Evolutionary conservation across 2,113 vertebrate genomes (phyloP), one percentile per base, ranked within the genome.

Genomic region (Calonectris borealis): DNA sequence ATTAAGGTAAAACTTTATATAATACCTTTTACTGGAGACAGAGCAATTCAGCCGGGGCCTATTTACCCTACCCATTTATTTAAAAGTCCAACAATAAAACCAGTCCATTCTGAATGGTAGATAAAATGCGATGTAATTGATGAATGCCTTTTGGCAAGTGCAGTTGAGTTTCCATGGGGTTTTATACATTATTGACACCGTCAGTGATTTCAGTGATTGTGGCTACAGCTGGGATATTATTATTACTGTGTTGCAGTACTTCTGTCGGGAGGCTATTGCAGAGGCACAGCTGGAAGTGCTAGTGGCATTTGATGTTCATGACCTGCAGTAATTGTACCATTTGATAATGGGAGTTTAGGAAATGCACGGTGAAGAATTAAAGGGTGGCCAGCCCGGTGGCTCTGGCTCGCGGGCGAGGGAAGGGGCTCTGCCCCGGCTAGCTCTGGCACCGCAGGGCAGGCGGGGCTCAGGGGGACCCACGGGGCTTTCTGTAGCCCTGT

Each of bases 191-290:
- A 91, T 55, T 96, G 97, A 97, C 96, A 81, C 97, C 73, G 96
- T 96, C 96, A 92, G 96, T 96, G 97, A 92, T 97, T 98, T 98
- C 97, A 49, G 94, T 94, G 97, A 97, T 96, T 98, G 97, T 96
- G 96, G 95, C 96, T 97, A 83, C 97, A 98, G 96, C 98, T 98
- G 98, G 97, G 96, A 94, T 95, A 58, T 97, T 98, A 88, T 98
- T 97, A 97, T 97, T 95, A 89, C 96, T 36, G 91, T 96, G 97
- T 96, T 97, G 96, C 93, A 88, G 82, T 83, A 83, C 96, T 97
- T 97, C 95, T 96, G 93, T 93, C 29, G 77, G 97, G 96, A 95
- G 93, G 96, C 96, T 97, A 95, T 98, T 98, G 96, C 94, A 5
- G 97, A 92, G 92, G 97, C 98, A 96, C 97, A 98, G 98, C 97